Conservation (phyloP, 2,797 vertebrate species). For the Intellagama lesueurii region DNA sequence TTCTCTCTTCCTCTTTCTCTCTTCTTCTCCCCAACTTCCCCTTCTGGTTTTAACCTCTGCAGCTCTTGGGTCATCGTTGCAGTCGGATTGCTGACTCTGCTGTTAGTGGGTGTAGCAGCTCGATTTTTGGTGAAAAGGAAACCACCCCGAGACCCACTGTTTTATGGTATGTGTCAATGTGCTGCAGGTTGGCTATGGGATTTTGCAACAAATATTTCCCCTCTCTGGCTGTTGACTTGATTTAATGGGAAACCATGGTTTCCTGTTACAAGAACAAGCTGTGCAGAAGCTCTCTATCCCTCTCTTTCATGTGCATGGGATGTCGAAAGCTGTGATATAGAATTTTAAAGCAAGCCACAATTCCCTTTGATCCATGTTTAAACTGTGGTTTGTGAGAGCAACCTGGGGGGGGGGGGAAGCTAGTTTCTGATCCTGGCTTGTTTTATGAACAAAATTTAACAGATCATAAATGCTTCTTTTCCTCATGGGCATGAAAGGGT, state of each 20-base stretch:
- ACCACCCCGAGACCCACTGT: slow-evolving; percentile 88
- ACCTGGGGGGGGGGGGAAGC: too few relatives aligned
- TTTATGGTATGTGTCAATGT: slow-evolving; percentile 83
- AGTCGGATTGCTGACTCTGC: slow-evolving; percentile 81
- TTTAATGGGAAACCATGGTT: not conserved
- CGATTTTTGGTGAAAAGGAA: slow-evolving; percentile 86
- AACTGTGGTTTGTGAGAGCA: not conserved
- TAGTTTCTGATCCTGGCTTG: not conserved
- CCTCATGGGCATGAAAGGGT: not conserved
- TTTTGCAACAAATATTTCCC: too few relatives aligned
- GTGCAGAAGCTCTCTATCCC: not conserved
- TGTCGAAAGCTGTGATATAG: not conserved
- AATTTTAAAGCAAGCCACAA: not conserved
- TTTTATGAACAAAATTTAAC: not conserved
- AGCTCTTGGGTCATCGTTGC: slow-evolving; percentile 85
- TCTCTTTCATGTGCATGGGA: not conserved
- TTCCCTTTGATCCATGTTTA: too few relatives aligned
- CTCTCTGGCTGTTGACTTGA: not conserved
- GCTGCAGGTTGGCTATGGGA: too few relatives aligned
- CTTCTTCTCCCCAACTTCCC: not conserved
- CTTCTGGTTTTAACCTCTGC: slow-evolving; percentile 42
- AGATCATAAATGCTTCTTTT: not conserved
- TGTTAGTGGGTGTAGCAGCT: slow-evolving; percentile 80
- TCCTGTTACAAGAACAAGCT: not conserved
- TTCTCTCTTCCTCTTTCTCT: too few relatives aligned